Evolutionary conservation across 2,113 vertebrate genomes (phyloP).

Genomic region (Dolichallabes microphthalmus): DNA sequence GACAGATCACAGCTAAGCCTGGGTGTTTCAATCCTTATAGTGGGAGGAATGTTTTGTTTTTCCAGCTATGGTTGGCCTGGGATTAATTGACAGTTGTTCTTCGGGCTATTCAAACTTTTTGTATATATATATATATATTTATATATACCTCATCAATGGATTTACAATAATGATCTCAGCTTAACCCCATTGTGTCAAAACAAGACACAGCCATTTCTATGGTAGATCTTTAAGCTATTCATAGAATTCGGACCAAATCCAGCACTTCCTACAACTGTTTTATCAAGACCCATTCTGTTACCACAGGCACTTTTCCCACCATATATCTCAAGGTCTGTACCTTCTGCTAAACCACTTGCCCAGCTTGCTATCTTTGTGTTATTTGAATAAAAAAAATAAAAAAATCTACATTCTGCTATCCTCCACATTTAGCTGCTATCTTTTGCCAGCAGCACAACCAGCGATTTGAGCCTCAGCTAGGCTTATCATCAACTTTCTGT

Average conservation of each 20-base stretch:
- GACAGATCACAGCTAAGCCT: constrained; percentile 66
- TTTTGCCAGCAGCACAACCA: constrained; percentile 37
- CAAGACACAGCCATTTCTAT: constrained; percentile 23
- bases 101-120: constrained; percentile 63
- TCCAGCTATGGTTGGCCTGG: constrained; percentile 46
- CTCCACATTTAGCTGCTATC: constrained; percentile 34
- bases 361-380: constrained; percentile 25
- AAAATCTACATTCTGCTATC: constrained; percentile 11
- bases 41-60: constrained; percentile 26
- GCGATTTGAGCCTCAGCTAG: constrained; percentile 27
- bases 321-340: neutral
- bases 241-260: neutral
- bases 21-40: constrained; percentile 57
- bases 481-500: constrained; percentile 60
- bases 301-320: constrained; percentile 5
- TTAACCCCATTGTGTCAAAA: constrained; percentile 50
- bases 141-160: constrained; percentile 45
- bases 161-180: constrained; percentile 32
- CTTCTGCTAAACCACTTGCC: neutral
- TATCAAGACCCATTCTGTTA: neutral
- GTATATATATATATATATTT: constrained; percentile 32
- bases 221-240: neutral
- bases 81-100: constrained; percentile 63
- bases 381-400: constrained; percentile 9
- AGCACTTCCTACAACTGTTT: constrained; percentile 16